Evolutionary conservation across 2,888 invertebrate genomes (phyloP).

Genomic region (Gnatocerus cornutus): DNA sequence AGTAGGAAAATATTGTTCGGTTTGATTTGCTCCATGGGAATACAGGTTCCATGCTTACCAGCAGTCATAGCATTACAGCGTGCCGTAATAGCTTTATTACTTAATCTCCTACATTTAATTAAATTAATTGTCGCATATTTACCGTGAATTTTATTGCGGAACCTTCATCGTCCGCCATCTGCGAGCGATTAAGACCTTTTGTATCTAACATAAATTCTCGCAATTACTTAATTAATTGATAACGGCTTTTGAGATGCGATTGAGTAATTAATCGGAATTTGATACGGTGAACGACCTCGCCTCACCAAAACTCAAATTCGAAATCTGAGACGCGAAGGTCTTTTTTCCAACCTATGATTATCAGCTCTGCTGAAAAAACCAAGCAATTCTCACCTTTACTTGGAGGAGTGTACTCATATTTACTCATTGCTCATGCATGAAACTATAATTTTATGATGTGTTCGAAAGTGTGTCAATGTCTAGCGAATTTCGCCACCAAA

Average conservation of each 20-base stretch:
- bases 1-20: background rate
- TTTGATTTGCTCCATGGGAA: constrained; percentile 27
- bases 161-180: constrained; percentile 28
- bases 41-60: constrained; percentile 29
- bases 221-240: constrained; percentile 27
- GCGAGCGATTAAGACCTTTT: constrained; percentile 24
- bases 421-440: constrained; percentile 46
- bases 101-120: constrained; percentile 37
- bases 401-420: constrained; percentile 34
- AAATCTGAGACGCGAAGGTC: constrained; percentile 2
- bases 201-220: constrained; percentile 8
- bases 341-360: constrained; percentile 41
- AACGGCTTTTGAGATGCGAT: constrained; percentile 13
- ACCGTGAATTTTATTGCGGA: constrained; percentile 25
- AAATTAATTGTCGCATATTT: constrained; percentile 39
- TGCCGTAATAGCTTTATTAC: constrained; percentile 38
- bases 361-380: constrained; percentile 10
- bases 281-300: constrained; percentile 17
- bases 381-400: constrained; percentile 34
- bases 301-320: background rate
- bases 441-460: constrained; percentile 51
- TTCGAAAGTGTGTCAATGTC: constrained; percentile 58
- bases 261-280: constrained; percentile 35
- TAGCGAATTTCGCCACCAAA: constrained; percentile 54
- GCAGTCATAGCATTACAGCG: constrained; percentile 9